Conservation (phyloP, 1,140 invertebrate species). For the Harpegnathos saltator region DNA sequence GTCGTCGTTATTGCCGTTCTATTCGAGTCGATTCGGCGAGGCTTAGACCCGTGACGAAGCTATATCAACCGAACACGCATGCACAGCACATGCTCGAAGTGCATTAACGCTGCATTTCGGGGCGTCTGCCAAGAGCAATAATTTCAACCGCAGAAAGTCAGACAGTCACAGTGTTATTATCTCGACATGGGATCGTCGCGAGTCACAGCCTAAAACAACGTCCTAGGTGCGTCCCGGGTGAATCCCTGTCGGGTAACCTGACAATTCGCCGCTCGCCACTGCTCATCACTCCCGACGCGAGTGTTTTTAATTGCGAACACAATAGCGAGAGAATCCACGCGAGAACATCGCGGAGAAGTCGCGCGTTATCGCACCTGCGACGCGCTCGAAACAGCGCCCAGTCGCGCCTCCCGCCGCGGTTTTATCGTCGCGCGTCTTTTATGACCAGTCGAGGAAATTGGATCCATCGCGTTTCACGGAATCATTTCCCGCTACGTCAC, state of each 20-base stretch:
- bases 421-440: conserved; percentile 1
- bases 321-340: too few species aligned
- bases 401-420: background rate
- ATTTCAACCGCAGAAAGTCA: background rate
- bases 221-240: background rate
- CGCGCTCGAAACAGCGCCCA: background rate
- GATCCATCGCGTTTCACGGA: conserved; percentile 11
- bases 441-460: background rate
- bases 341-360: too few species aligned
- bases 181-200: too few species aligned
- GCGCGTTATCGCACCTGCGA: background rate
- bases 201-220: background rate
- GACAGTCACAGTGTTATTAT: background rate
- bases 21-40: too few species aligned
- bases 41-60: too few species aligned
- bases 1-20: too few species aligned
- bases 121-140: conserved; percentile 5
- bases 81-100: background rate
- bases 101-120: conserved; percentile 2
- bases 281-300: background rate
- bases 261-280: background rate
- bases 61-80: background rate
- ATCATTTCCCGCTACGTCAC: background rate
- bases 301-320: background rate
- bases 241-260: background rate